A percentile compares a stretch with the other conserved stretches of the same genome.
These are phyloP conservation scores for Syngnathoides biaculeatus DNA, from an alignment of 2,113 vertebrate genomes.

Conservation along the genomic window DNA sequence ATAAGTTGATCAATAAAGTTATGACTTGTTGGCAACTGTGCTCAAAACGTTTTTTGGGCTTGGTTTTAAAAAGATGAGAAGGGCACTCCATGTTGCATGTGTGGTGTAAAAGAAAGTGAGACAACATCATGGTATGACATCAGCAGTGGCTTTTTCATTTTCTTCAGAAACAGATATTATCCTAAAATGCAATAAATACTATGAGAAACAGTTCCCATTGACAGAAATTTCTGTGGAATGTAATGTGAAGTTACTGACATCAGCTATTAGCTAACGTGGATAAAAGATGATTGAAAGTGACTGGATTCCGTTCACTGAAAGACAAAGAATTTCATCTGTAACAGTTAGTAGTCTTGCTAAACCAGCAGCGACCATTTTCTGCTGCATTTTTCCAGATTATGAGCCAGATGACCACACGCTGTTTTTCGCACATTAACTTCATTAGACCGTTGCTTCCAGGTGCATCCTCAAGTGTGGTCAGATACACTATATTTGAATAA, in stretches of 20 bases:
- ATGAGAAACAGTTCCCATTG: conserved; percentile 44
- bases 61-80: neutral
- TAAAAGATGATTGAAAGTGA: conserved; percentile 22
- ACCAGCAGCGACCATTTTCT: conserved; percentile 58
- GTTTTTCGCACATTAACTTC: conserved; percentile 68
- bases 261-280: conserved; percentile 39
- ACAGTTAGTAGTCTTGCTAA: conserved; percentile 56
- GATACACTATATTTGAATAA: conserved; percentile 57
- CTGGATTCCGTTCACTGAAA: conserved; percentile 46
- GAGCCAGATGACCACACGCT: conserved; percentile 64
- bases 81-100: neutral
- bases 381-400: conserved; percentile 55
- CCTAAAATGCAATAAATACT: conserved; percentile 46
- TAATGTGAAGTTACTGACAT: conserved; percentile 43
- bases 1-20: neutral
- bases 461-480: conserved; percentile 61
- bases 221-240: conserved; percentile 37
- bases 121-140: conserved; percentile 29
- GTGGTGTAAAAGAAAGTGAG: conserved; percentile 6
- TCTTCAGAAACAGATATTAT: conserved; percentile 35
- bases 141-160: conserved; percentile 33
- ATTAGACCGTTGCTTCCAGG: conserved; percentile 71
- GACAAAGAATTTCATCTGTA: conserved; percentile 70
- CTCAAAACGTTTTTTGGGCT: neutral
- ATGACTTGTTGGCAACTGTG: neutral